A percentile compares a stretch with the other conserved stretches of the same genome.
phyloP scores from a whole-genome alignment of 2,888 invertebrate genomes.

The Latrodectus elegans region DNA sequence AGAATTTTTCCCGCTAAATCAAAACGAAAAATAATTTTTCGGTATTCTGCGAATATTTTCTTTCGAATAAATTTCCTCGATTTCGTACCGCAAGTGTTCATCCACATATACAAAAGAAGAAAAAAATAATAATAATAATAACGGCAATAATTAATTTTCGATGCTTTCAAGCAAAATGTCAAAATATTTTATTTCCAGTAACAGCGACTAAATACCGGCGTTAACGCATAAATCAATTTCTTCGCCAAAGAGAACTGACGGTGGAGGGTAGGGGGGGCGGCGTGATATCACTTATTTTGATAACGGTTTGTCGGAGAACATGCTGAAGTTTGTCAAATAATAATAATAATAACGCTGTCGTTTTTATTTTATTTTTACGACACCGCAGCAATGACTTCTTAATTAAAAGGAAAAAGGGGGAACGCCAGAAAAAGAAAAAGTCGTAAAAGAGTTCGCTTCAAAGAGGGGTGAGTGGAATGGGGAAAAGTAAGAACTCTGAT shows the following conservation, averaged over 20 bases:
- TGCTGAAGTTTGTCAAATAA: constrained; percentile 67
- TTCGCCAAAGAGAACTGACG: neutral
- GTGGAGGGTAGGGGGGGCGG: neutral
- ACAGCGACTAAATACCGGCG: neutral
- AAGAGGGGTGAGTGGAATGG: neutral
- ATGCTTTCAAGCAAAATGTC: constrained; percentile 35
- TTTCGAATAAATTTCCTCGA: too few relatives aligned
- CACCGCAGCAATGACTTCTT: constrained; percentile 59
- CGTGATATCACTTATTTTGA: constrained; percentile 57
- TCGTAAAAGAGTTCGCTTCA: constrained; percentile 41
- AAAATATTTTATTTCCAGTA: constrained; percentile 51
- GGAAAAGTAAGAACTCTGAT: constrained; percentile 18
- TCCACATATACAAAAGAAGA: too few relatives aligned
- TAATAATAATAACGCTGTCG: constrained; percentile 51
- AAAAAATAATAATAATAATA: too few relatives aligned
- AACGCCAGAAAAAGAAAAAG: constrained; percentile 11
- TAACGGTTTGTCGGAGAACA: constrained; percentile 52
- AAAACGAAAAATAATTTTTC: too few relatives aligned
- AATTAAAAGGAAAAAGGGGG: constrained; percentile 64
- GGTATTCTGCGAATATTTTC: too few relatives aligned
- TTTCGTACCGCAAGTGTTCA: too few relatives aligned
- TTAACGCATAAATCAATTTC: constrained; percentile 52
- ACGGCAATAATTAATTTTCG: constrained; percentile 19
- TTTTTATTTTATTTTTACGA: constrained; percentile 67
- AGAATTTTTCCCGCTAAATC: too few relatives aligned